Evolutionary conservation across 2,888 invertebrate species (phyloP).

Genomic region (Glomeris marginata): DNA sequence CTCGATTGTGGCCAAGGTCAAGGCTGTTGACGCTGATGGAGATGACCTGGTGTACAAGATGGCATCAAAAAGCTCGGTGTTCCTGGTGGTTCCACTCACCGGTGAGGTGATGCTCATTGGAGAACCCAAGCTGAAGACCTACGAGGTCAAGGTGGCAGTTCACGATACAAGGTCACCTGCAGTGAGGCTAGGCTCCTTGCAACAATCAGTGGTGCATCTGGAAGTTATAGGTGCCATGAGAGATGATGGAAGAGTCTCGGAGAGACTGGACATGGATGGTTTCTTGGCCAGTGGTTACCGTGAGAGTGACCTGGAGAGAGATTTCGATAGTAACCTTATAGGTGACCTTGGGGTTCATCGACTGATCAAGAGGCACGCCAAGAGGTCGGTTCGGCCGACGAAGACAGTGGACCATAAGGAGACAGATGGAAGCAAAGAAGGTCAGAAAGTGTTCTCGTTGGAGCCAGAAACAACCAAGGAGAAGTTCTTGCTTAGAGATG

Average conservation of each 20-base stretch:
- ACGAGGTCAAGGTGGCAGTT: conserved; percentile 59
- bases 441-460: conserved; percentile 71
- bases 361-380: conserved; percentile 60
- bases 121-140: conserved; percentile 39
- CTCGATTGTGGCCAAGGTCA: conserved; percentile 65
- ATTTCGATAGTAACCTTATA: neutral
- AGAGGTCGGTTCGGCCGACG: conserved; percentile 83
- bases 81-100: conserved; percentile 82
- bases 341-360: conserved; percentile 32
- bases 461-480: conserved; percentile 85
- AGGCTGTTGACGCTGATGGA: conserved; percentile 79
- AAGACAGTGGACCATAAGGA: conserved; percentile 84
- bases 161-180: conserved; percentile 52
- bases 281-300: conserved; percentile 14
- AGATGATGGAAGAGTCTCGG: conserved; percentile 22
- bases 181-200: conserved; percentile 48
- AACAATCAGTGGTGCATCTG: conserved; percentile 58
- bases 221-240: conserved; percentile 41
- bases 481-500: conserved; percentile 82
- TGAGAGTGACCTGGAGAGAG: conserved; percentile 13
- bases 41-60: conserved; percentile 78
- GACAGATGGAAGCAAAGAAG: conserved; percentile 75
- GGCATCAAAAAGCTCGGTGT: conserved; percentile 52
- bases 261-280: conserved; percentile 12
- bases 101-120: conserved; percentile 66